A percentile compares a stretch with the other conserved stretches of the same genome.
phyloP scores from a whole-genome alignment of 2,113 vertebrate genomes.

The Xenopus borealis region DNA sequence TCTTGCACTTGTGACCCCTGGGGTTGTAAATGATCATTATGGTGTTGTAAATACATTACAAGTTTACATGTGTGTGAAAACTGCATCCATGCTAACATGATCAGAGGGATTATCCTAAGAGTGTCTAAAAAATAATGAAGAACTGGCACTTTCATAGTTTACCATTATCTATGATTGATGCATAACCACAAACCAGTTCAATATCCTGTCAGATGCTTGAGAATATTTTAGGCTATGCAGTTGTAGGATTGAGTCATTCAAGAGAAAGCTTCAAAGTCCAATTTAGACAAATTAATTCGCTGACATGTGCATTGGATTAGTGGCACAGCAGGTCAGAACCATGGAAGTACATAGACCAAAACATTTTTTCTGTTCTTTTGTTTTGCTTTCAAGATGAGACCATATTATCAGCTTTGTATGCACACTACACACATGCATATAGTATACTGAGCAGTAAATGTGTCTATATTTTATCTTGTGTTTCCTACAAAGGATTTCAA shows the following conservation, averaged over 20 bases:
- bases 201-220: not conserved
- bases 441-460: too few relatives aligned
- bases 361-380: not conserved
- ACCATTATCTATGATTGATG: not conserved
- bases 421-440: too few relatives aligned
- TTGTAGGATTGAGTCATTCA: not conserved
- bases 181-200: not conserved
- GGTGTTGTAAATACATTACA: too few relatives aligned
- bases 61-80: too few relatives aligned
- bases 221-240: not conserved
- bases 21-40: too few relatives aligned
- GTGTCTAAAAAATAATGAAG: too few relatives aligned
- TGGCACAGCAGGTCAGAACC: not conserved
- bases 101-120: too few relatives aligned
- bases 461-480: too few relatives aligned
- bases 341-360: not conserved
- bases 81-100: too few relatives aligned
- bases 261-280: not conserved
- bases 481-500: too few relatives aligned
- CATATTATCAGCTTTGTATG: not conserved
- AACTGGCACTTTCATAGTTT: too few relatives aligned
- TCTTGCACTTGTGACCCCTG: too few relatives aligned
- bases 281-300: not conserved
- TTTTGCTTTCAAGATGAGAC: not conserved
- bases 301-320: not conserved